These are phyloP conservation scores for Vulpes ferrilata DNA, from an alignment of 2,113 vertebrate species.

Conservation along the genomic window DNA sequence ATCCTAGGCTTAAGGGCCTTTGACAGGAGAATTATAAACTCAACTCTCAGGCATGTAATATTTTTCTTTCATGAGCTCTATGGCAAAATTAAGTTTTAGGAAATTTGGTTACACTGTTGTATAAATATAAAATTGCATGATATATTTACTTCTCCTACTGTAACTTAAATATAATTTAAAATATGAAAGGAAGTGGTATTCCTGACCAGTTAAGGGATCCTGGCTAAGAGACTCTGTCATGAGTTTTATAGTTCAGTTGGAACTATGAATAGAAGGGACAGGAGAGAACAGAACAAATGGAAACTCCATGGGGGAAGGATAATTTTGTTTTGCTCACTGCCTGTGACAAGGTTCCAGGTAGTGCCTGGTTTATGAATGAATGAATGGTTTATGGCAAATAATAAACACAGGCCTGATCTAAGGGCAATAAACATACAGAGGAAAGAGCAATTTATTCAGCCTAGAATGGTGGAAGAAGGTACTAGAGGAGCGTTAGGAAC, in stretches of 20 bases:
- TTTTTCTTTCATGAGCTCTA: background rate
- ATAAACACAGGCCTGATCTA: background rate
- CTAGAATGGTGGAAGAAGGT: background rate
- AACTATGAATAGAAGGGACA: background rate
- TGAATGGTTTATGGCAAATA: background rate
- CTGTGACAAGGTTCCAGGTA: background rate
- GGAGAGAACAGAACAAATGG: background rate
- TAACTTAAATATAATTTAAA: background rate
- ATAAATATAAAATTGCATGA: background rate
- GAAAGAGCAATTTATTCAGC: background rate
- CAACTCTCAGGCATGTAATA: background rate
- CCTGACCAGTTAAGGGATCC: background rate
- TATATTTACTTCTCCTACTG: background rate
- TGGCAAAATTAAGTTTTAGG: background rate
- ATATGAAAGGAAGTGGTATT: background rate
- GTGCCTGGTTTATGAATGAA: background rate
- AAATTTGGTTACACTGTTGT: background rate
- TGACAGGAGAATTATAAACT: background rate
- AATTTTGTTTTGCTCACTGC: background rate
- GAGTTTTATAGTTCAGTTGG: background rate
- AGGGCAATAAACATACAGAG: background rate
- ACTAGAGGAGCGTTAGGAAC: background rate
- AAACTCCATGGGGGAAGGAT: background rate
- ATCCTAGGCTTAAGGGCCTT: background rate
- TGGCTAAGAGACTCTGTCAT: background rate